Conservation (phyloP, 2,888 invertebrate genomes). For the Oxystoma pomonae region DNA sequence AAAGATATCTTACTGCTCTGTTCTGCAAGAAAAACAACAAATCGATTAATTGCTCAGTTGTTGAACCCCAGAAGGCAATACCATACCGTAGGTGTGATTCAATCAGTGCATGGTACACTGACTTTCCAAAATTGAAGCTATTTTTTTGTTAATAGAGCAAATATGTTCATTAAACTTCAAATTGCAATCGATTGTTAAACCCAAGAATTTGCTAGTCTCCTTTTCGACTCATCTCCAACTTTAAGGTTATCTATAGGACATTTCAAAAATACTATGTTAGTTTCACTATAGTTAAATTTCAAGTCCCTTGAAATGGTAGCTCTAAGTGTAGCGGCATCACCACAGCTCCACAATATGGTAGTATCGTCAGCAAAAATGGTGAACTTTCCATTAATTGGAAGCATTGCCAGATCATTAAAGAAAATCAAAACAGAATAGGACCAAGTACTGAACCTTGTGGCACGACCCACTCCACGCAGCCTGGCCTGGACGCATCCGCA, state of each 20-base stretch:
- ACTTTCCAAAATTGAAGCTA: too few relatives aligned
- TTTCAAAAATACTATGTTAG: not conserved
- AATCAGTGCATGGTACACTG: too few relatives aligned
- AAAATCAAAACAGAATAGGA: not conserved
- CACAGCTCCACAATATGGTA: not conserved
- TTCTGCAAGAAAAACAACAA: not conserved
- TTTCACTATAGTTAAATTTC: not conserved
- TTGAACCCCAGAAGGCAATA: not conserved
- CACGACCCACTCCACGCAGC: not conserved
- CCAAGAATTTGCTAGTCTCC: not conserved
- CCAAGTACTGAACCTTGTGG: not conserved
- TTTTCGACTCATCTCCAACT: not conserved
- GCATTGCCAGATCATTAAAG: not conserved
- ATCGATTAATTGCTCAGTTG: not conserved
- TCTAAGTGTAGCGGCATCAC: too few relatives aligned
- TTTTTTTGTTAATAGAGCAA: not conserved
- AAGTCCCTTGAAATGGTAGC: not conserved
- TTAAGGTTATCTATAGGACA: not conserved
- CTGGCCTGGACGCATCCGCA: not conserved
- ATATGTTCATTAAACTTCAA: not conserved
- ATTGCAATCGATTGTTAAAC: not conserved
- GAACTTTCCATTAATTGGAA: not conserved
- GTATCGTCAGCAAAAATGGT: not conserved
- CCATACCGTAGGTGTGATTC: not conserved
- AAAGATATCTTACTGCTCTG: not conserved